These are phyloP conservation scores for Poecile montanus DNA, from an alignment of 2,797 vertebrate genomes.

Conservation along the genomic window DNA sequence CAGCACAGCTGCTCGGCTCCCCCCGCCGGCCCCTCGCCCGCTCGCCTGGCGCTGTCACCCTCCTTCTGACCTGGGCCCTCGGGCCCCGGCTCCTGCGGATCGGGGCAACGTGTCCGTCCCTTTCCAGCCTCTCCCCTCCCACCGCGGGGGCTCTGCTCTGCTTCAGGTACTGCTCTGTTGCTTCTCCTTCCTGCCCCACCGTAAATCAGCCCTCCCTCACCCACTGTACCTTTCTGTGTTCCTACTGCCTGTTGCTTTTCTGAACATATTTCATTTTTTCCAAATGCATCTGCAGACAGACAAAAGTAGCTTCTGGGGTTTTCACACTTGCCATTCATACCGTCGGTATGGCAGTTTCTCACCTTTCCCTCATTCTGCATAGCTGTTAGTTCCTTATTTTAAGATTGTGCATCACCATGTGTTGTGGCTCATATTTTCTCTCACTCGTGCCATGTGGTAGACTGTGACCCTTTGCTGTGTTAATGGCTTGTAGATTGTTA, in stretches of 20 bases:
- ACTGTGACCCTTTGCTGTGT: neutral
- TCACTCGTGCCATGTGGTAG: neutral
- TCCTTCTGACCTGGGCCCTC: neutral
- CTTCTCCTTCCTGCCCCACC: neutral
- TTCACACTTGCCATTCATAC: neutral
- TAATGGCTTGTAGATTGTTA: neutral
- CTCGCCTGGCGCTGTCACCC: neutral
- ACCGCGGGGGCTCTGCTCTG: neutral
- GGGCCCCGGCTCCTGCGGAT: neutral
- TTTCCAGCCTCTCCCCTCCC: neutral
- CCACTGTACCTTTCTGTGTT: neutral
- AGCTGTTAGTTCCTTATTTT: neutral
- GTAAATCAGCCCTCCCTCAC: neutral
- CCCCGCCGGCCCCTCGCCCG: neutral
- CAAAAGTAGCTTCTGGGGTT: neutral
- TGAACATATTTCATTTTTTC: neutral
- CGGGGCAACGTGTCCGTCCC: neutral
- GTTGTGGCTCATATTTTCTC: neutral
- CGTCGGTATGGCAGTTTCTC: neutral
- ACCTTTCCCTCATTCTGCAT: neutral
- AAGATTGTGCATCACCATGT: neutral
- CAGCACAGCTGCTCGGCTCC: neutral
- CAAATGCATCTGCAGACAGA: neutral
- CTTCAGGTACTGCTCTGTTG: neutral
- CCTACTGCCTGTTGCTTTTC: constrained; percentile 8